A percentile compares a stretch with the other conserved stretches of the same genome.
Conservation (phyloP, 2,888 invertebrate genomes). For the Andrena bucephala region DNA sequence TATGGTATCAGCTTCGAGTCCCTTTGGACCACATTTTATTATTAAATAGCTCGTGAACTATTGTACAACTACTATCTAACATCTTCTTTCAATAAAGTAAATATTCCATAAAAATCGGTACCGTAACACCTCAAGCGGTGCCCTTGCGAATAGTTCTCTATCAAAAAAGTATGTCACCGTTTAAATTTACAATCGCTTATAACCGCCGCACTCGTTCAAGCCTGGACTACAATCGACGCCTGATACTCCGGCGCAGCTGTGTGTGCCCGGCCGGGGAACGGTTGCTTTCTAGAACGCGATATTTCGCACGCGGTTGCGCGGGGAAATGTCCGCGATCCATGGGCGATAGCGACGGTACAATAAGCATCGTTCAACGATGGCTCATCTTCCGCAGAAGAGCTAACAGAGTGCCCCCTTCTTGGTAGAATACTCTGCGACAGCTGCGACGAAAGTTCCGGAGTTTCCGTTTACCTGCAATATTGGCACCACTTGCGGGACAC, state of each 20-base stretch:
- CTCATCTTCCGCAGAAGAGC: not conserved
- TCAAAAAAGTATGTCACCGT: no score
- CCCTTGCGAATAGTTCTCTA: no score
- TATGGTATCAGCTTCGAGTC: no score
- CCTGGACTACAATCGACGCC: not conserved
- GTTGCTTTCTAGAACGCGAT: slow-evolving; percentile 8
- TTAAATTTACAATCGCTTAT: not conserved
- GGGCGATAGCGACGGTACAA: not conserved
- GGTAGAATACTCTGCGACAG: slow-evolving; percentile 11
- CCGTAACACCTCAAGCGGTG: no score
- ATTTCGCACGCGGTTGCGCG: not conserved
- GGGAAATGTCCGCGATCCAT: not conserved
- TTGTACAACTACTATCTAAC: no score
- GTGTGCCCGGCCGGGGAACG: slow-evolving; percentile 16
- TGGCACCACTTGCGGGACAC: not conserved
- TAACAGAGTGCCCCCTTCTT: not conserved
- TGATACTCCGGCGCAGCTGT: slow-evolving; percentile 31
- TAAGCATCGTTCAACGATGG: slow-evolving; percentile 8
- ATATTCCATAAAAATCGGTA: no score
- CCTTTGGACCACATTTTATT: no score
- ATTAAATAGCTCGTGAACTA: no score
- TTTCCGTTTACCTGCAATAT: not conserved
- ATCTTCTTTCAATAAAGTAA: no score
- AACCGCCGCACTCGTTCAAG: not conserved
- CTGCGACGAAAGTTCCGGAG: slow-evolving; percentile 16